Base-by-base conservation (phyloP, 2,888 invertebrate species). In the Callimorpha dominula region DNA sequence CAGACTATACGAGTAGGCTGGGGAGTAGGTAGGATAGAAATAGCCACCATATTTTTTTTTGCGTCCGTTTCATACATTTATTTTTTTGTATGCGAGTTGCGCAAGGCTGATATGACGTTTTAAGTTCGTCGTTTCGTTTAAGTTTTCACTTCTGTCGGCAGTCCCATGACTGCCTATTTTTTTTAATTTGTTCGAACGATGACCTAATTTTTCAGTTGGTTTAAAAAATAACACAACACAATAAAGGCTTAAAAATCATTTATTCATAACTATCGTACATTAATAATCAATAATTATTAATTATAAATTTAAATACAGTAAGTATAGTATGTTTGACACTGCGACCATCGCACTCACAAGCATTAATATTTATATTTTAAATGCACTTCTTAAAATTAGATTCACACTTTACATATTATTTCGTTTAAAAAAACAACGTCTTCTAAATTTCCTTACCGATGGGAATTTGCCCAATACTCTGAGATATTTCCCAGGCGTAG, bases 221-320 rank as follows among this genome's bases (percentile, higher is more conserved):
- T 31, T 31, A 31, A 31, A 31, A 71, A 80, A 76, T 71, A 71
- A 82, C 80, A 81, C 77, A 78, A 81, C 75, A 79, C 68, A 74
- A 73, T 72, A 86, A 90, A 93, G 91, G 93, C 93, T 94, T 95
- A 95, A 94, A 95, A 95, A 95, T 94, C 94, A 92, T 92, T 94
- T 94, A 95, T 93, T 94, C 90, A 91, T 95, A 94, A 94, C 95
- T 95, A 95, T 95, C 89, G 91, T 95, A 95, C 94, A 94, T 94
- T 94, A 93, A 92, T 92, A 89, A 91, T 91, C 87, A 89, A 81
- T 83, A 83, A 85, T 91, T 89, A 87, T 90, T 87, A 91, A 91
- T 91, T 88, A 90, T 93, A 92, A 90, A 91, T 93, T 92, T 93
- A 94, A 93, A 92, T 93, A 90, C 89, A 91, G 90, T 91, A 91